Evolutionary conservation across 2,797 vertebrate genomes (phyloP).

Genomic region (Hephaestus fuliginosus): DNA sequence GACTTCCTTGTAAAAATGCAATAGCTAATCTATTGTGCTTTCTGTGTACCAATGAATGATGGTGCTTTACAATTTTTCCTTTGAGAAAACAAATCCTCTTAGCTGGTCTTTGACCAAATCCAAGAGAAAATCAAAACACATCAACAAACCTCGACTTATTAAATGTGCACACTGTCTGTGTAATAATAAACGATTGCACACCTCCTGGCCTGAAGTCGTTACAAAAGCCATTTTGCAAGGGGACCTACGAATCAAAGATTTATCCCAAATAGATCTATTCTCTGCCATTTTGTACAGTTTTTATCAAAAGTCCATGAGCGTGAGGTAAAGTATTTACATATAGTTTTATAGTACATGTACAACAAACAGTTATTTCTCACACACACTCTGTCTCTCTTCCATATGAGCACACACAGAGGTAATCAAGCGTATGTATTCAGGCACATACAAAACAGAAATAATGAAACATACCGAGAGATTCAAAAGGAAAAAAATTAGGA

Average conservation of each 20-base stretch:
- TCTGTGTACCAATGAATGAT: constrained; percentile 57
- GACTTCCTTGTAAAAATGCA: constrained; percentile 67
- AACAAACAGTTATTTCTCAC: constrained; percentile 77
- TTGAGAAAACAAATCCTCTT: constrained; percentile 48
- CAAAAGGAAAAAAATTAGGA: constrained; percentile 50
- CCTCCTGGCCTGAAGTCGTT: constrained; percentile 70
- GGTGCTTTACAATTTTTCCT: constrained; percentile 46
- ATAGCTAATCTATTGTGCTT: constrained; percentile 79
- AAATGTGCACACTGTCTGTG: constrained; percentile 61
- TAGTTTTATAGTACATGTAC: constrained; percentile 78
- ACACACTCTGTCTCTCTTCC: constrained; percentile 69
- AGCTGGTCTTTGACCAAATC: constrained; percentile 57
- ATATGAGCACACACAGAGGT: constrained; percentile 83
- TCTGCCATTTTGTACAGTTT: constrained; percentile 73
- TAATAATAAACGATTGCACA: constrained; percentile 70
- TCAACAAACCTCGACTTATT: constrained; percentile 48
- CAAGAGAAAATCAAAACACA: constrained; percentile 60
- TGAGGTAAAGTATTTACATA: constrained; percentile 85
- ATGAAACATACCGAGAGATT: constrained; percentile 66
- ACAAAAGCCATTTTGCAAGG: constrained; percentile 76
- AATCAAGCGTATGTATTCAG: constrained; percentile 87
- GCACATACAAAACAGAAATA: constrained; percentile 84
- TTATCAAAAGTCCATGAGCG: constrained; percentile 86
- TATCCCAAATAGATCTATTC: constrained; percentile 83
- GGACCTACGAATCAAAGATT: constrained; percentile 78